A percentile compares a stretch with the other conserved stretches of the same genome.
Conservation (phyloP, 1,140 invertebrate genomes). For the Diachasmimorpha longicaudata region DNA sequence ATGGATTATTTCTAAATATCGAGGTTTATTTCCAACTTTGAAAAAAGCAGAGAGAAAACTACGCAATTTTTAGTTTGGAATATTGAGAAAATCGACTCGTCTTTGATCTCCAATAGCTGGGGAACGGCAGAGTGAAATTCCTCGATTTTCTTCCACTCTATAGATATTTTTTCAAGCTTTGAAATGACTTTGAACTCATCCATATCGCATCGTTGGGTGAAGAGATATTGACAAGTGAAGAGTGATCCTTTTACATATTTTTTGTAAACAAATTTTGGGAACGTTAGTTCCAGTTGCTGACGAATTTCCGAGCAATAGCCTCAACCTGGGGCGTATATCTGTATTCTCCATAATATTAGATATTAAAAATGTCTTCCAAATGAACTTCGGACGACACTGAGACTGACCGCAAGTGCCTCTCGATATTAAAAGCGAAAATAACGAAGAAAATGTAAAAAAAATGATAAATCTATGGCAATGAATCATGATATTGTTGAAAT, state of each 20-base stretch:
- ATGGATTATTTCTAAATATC: neutral
- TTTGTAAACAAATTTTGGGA: neutral
- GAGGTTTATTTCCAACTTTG: neutral
- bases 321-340: neutral
- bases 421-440: neutral
- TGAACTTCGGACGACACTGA: conserved; percentile 12
- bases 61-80: no score
- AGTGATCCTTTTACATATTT: neutral
- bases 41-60: no score
- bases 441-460: neutral
- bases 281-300: neutral
- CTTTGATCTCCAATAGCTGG: no score
- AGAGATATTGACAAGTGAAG: neutral
- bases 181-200: no score
- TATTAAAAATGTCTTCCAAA: conserved; percentile 22
- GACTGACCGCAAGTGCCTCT: conserved; percentile 24
- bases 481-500: neutral
- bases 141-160: no score
- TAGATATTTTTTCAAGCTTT: no score
- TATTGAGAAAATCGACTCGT: no score
- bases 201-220: neutral
- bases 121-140: no score
- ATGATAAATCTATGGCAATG: neutral
- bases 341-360: neutral
- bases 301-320: neutral